Conservation (phyloP, 2,888 invertebrate species). For the Agrochola litura region DNA sequence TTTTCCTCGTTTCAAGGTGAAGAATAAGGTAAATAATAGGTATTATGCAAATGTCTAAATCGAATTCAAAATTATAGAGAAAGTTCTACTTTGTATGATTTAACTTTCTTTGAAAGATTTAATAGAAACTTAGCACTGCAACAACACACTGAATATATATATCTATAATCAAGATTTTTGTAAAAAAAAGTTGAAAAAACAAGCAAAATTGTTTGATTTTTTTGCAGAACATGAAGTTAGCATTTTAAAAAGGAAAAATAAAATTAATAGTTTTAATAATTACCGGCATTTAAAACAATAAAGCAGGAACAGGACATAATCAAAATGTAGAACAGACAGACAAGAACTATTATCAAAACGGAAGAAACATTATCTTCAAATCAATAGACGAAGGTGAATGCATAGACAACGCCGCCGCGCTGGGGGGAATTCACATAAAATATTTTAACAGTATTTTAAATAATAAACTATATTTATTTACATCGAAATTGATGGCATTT, state of each 20-base stretch:
- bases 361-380: constrained; percentile 43
- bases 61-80: not conserved
- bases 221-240: too few species aligned
- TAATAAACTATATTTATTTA: not conserved
- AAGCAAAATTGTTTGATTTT: too few species aligned
- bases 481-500: not conserved
- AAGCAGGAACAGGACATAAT: constrained; percentile 46
- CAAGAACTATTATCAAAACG: constrained; percentile 25
- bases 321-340: constrained; percentile 15
- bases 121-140: not conserved
- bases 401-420: constrained; percentile 8
- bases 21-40: not conserved
- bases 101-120: not conserved
- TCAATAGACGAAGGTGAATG: constrained; percentile 31
- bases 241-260: not conserved
- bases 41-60: not conserved
- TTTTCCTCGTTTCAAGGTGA: constrained; percentile 29
- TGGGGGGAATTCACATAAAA: not conserved
- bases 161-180: not conserved
- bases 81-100: not conserved
- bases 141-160: not conserved
- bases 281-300: constrained; percentile 23
- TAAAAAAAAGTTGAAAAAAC: not conserved
- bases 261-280: not conserved
- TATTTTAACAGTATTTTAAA: not conserved